These are phyloP conservation scores for Poeciliopsis presidionis DNA, from an alignment of 2,797 vertebrate genomes.

Conservation along the genomic window DNA sequence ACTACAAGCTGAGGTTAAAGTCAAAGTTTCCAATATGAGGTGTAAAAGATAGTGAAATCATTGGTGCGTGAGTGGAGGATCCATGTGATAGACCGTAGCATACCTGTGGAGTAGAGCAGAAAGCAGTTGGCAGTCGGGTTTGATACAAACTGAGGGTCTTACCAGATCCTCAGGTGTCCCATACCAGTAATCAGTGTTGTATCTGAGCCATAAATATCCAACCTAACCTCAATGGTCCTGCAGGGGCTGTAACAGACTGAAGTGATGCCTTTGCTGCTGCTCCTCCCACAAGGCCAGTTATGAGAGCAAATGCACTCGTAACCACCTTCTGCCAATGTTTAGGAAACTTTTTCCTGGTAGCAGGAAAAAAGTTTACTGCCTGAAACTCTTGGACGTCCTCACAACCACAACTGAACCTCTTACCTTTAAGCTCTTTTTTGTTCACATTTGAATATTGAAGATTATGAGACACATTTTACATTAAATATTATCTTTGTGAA, in stretches of 20 bases:
- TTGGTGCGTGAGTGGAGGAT: not conserved
- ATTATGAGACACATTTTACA: not conserved
- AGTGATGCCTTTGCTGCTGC: constrained; percentile 1
- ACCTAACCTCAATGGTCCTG: not conserved
- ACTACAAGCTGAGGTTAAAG: not conserved
- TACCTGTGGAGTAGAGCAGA: not conserved
- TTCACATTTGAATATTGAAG: not conserved
- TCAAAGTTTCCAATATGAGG: not conserved
- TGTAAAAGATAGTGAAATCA: not conserved
- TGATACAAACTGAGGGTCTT: not conserved
- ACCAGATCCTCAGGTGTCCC: not conserved
- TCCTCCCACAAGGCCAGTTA: not conserved
- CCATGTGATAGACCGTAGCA: not conserved
- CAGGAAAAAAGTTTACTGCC: not conserved
- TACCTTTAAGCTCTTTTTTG: not conserved
- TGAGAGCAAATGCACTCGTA: not conserved
- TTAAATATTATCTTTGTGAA: not conserved
- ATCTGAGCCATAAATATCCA: not conserved
- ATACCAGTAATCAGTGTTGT: not conserved
- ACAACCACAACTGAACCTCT: not conserved
- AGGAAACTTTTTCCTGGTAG: not conserved
- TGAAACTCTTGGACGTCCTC: not conserved
- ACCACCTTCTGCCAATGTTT: not conserved
- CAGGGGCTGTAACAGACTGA: not conserved
- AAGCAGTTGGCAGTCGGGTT: not conserved